Evolutionary conservation across 1,140 invertebrate genomes (phyloP), one percentile per base, ranked within the genome.

Genomic region (Oryctes rhinoceros): DNA sequence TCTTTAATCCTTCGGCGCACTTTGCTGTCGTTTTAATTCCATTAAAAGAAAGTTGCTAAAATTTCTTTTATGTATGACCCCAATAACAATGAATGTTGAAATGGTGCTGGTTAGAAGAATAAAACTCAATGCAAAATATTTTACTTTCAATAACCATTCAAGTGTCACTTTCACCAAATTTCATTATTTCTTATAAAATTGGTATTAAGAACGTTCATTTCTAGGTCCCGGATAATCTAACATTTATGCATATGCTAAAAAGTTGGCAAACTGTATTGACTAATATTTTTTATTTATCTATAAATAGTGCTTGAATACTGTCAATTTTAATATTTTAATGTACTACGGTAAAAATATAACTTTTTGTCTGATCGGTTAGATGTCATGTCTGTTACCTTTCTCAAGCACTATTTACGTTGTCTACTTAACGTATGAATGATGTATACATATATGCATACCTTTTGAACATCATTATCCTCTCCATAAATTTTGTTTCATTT

Each of bases 331-430:
- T 47, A 4, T 78, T 78, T 49, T 53, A 78, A 15, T 4, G 4
- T 30, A 44, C 9, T 44, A 44, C 39, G 39, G 9, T 44, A 44
- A 5, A 49, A 37, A n/a, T 24, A 13, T 37, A 0, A 53, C 11
- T 79, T 30, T 65, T 30, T 77, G 37, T 74, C 65, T 37, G 48
- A 48, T 79, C 62, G 76, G 80, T 81, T 81, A 78, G 78, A 48
- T 81, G 83, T 84, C 83, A 84, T 83, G 81, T 84, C 82, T 83
- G 83, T 62, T 79, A 79, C 79, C 78, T 82, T 20, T 67, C 30
- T 67, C 82, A 84, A 81, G 81, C 82, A 82, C 83, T 84, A 80
- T 81, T 83, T 82, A 79, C 24, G 2, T 30, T 30, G 24, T 71
- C 59, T 39, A 71, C 24, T 44, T 76, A 37, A 4, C 6, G 7